Percentiles rank a stretch among this genome's conserved stretches.
Evolutionary conservation across 2,113 vertebrate genomes (phyloP).

Genomic region (Siphamia tubifer): DNA sequence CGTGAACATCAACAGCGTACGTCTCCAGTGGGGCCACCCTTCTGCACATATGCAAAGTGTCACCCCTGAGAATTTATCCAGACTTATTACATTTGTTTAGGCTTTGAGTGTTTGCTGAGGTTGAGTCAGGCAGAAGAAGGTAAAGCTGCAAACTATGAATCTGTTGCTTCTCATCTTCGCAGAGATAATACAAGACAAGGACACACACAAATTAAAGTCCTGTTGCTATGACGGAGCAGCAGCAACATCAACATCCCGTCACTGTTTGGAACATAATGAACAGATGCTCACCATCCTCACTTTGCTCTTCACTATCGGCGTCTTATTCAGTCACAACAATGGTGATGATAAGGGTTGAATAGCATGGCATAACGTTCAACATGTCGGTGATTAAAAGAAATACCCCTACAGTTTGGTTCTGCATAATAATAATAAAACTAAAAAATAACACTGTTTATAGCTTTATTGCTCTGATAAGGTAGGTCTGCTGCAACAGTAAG

Average conservation of each 20-base stretch:
- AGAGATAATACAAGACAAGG: not conserved
- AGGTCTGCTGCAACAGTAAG: not conserved
- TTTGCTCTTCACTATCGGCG: not conserved
- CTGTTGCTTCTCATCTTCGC: slow-evolving; percentile 10
- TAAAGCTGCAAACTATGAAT: not conserved
- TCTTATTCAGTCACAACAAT: slow-evolving; percentile 22
- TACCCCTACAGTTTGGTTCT: not conserved
- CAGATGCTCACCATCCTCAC: slow-evolving; percentile 33
- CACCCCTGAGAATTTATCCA: slow-evolving; percentile 15
- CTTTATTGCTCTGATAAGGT: slow-evolving; percentile 9
- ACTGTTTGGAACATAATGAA: slow-evolving; percentile 36
- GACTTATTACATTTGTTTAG: slow-evolving; percentile 31
- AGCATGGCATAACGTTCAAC: not conserved
- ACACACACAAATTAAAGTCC: slow-evolving; percentile 1
- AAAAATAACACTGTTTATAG: not conserved
- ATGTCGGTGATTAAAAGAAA: slow-evolving; percentile 7
- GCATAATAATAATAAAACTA: not conserved
- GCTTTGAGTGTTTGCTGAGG: not conserved
- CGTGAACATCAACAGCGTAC: slow-evolving; percentile 5
- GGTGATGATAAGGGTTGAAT: not conserved
- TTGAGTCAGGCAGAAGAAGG: not conserved
- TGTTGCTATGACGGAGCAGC: slow-evolving; percentile 26
- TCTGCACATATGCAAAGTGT: slow-evolving; percentile 41
- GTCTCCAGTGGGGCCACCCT: too few relatives aligned
- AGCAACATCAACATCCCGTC: not conserved